Base-by-base conservation (phyloP, 2,888 invertebrate species). In the Lycocerus yunnanus region DNA sequence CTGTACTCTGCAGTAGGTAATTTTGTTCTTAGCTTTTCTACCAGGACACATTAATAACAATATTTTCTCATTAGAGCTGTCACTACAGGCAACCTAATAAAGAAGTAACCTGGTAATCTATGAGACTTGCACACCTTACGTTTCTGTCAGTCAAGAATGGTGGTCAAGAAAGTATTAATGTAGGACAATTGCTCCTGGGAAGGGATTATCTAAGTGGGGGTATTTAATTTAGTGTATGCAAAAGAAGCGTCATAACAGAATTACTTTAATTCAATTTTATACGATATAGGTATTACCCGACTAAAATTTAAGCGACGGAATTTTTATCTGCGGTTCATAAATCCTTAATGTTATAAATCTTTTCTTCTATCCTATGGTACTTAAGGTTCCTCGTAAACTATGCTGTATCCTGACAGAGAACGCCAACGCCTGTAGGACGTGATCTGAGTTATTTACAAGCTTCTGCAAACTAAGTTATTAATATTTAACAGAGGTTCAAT, bases 371-470 rank as follows among this genome's bases (percentile, higher is more conserved):
- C 74, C 74, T 65, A 71, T 74, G 71, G 71, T 74, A 67, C 74
- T 67, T 65, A 58, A 60, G 74, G 74, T 74, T 74, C 68, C 67
- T 74, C 74, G 74, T 74, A 74, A 74, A 74, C 71, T 74, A 74
- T 74, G 43, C 71, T 74, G 71, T 68, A 74, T 71, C 74, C 68
- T 74, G 74, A 74, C 71, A 71, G 71, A 74, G 68, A 70, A 74
- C 63, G 74, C 71, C 74, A 74, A 74, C 74, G 74, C 74, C 70
- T 71, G 68, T 68, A 66, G 20, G 66, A 74, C 74, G 74, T 74
- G 74, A 74, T 68, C 58, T 71, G 74, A 63, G 63, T 74, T 74
- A 74, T 67, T 70, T 70, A 74, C 71, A 67, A 74, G 65, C 21
- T 68, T 16, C 71, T 69, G 59, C 66, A 68, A 74, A 72, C 72